These are phyloP conservation scores for Meliscaeva auricollis DNA, from an alignment of 2,888 invertebrate species.

Conservation along the genomic window DNA sequence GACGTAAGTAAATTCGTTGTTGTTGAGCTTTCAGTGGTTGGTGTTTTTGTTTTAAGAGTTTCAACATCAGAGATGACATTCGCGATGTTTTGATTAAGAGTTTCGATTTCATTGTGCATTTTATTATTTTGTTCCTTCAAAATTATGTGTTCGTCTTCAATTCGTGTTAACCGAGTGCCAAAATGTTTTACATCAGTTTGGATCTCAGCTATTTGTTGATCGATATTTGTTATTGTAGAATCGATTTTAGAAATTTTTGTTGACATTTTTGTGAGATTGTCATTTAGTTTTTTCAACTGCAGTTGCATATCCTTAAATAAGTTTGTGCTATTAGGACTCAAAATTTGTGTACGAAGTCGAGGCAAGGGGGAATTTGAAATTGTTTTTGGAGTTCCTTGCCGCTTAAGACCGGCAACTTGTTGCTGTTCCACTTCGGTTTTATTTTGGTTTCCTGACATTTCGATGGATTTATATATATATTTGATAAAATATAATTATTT, in stretches of 20 bases:
- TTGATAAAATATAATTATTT: too few relatives aligned
- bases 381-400: neutral
- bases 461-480: too few relatives aligned
- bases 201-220: neutral
- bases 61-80: constrained; percentile 5
- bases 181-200: neutral
- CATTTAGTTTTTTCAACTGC: neutral
- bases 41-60: neutral
- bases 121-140: neutral
- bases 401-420: neutral
- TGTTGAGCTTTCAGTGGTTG: neutral
- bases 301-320: neutral
- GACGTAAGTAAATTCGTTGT: neutral
- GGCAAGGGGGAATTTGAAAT: neutral
- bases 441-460: neutral
- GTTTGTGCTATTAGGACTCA: neutral
- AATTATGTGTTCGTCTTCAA: neutral
- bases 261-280: neutral
- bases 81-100: neutral
- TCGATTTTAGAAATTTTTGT: neutral
- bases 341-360: neutral
- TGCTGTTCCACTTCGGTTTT: neutral
- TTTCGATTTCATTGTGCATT: neutral
- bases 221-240: neutral
- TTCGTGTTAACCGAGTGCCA: neutral